phyloP scores from a whole-genome alignment of 2,113 vertebrate species.

The Oreocharis arfaki region DNA sequence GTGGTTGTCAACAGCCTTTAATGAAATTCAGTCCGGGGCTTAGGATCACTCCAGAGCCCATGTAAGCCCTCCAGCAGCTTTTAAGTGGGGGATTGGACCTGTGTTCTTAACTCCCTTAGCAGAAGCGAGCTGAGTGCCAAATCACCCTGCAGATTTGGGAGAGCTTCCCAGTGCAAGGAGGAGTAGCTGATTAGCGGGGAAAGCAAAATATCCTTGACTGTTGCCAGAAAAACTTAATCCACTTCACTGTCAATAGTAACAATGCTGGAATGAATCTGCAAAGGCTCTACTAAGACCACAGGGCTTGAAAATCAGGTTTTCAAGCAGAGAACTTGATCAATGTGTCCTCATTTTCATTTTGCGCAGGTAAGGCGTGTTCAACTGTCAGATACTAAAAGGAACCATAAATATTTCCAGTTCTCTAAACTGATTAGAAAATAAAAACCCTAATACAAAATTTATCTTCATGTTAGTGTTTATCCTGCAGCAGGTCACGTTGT shows the following conservation, averaged over 20 bases:
- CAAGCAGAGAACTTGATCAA: background rate
- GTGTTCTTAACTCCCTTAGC: background rate
- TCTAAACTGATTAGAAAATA: background rate
- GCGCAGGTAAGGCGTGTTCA: background rate
- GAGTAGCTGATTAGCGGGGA: background rate
- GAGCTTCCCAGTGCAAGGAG: background rate
- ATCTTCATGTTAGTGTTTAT: background rate
- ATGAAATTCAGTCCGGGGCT: conserved; percentile 2
- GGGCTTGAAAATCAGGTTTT: background rate
- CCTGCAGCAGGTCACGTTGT: background rate
- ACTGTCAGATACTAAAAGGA: background rate
- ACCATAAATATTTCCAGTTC: background rate
- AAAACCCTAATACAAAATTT: background rate
- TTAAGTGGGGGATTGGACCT: background rate
- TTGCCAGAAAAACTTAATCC: conserved; percentile 31
- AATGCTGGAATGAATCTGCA: background rate
- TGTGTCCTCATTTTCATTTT: background rate
- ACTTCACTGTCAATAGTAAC: conserved; percentile 5
- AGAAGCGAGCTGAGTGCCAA: background rate
- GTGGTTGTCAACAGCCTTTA: background rate
- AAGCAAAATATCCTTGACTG: conserved; percentile 25
- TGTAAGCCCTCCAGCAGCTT: conserved; percentile 27
- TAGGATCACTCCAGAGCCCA: background rate
- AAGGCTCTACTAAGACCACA: background rate
- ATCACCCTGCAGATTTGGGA: conserved; percentile 17